phyloP scores from a whole-genome alignment of 1,140 invertebrate genomes.

The Drosophila nebulosa region DNA sequence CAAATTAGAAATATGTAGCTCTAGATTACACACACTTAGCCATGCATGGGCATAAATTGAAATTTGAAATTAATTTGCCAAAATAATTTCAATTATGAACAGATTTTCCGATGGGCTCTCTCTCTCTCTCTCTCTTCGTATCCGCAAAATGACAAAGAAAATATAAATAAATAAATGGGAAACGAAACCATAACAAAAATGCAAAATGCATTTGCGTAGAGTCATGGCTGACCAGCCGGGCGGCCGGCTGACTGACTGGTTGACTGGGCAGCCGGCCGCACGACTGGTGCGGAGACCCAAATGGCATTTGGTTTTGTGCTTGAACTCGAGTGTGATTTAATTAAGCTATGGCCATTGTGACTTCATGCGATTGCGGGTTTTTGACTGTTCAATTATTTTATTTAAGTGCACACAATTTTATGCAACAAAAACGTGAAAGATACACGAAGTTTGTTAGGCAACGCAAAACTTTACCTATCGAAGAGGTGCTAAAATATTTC shows the following conservation, averaged over 20 bases:
- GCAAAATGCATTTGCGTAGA: background rate
- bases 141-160: background rate
- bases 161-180: background rate
- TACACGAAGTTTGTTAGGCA: too few species aligned
- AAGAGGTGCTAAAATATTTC: too few species aligned
- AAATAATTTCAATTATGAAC: conserved; percentile 69
- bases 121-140: too few species aligned
- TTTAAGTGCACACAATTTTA: conserved; percentile 29
- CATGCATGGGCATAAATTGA: conserved; percentile 24
- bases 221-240: background rate
- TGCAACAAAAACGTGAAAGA: background rate
- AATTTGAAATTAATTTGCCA: conserved; percentile 50
- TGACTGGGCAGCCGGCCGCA: too few species aligned
- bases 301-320: conserved; percentile 44
- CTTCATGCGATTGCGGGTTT: conserved; percentile 1
- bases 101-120: conserved; percentile 27
- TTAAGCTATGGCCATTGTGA: conserved; percentile 36
- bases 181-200: background rate
- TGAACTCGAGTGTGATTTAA: conserved; percentile 65
- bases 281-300: conserved; percentile 31
- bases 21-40: conserved; percentile 27
- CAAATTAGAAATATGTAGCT: conserved; percentile 28
- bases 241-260: background rate
- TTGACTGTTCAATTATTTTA: conserved; percentile 25
- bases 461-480: too few species aligned